Evolutionary conservation across 2,113 vertebrate species (phyloP), one percentile per base, ranked within the genome.

Genomic region (Rostratula benghalensis): DNA sequence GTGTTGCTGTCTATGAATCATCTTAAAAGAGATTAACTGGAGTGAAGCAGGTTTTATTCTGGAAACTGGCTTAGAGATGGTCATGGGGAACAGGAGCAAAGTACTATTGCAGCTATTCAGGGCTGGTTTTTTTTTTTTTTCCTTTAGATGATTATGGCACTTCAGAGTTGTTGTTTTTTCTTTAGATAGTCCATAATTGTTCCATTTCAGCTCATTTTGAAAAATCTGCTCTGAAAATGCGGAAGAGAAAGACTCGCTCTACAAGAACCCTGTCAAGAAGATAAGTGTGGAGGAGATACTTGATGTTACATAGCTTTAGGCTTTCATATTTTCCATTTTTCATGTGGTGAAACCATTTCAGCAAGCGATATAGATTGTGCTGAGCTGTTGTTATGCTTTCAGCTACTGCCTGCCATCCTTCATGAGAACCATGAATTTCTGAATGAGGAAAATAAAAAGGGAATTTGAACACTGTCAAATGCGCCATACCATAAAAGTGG

Each of bases 291-390:
- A 95, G 90, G 93, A 97, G 93, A 78, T 6, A 75, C 51, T 70
- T 56, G 95, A 91, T 15, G 13, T 65, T 86, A 83, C 95, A 95
- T 94, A 64, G 93, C 95, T 95, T 16, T 50, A 94, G 95, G 87
- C 95, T 92, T 81, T 88, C 14, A 76, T 8, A 7, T 24, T 94
- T 50, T 13, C 84, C 94, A 45, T 74, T 37, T 68, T 70, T 76
- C 80, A 39, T 2, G 69, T 1, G 61, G 14, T 2, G 31, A 51
- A 85, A 27, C 16, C 94, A 71, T 35, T 45, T 21, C 90, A 13
- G 84, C 83, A 20, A 79, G 93, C 25, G 5, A 48, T 27, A 11
- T 60, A 61, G 83, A n/a, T 28, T 5, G 83, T 57, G 96, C 93
- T 4, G 80, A 91, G 97, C 94, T 89, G 92, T 65, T 28, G 75